Base-by-base conservation (phyloP, 2,797 vertebrate genomes). In the Scolopax rusticola region DNA sequence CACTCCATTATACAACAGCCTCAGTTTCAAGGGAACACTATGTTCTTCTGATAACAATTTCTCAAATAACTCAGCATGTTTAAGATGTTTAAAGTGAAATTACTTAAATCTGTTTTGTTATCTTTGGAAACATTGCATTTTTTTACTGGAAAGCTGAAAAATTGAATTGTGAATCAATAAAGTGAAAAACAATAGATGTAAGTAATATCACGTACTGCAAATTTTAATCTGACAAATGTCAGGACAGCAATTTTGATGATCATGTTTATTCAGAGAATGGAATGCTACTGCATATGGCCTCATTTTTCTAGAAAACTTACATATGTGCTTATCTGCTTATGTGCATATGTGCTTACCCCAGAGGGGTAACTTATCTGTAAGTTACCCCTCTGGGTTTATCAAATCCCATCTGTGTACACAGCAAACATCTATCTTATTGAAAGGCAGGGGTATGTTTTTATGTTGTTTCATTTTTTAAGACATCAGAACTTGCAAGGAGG, bases 31-130 rank as follows among this genome's bases (percentile, higher is more conserved):
- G 30, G 32, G 50, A 90, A 27, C 28, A 43, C 2, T 81, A 17
- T 53, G 18, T 64, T 93, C 53, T 85, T 92, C 43, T 65, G 38
- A 69, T 45, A 79, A 53, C 71, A 78, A 76, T 78, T 93, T 74
- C 40, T 93, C 40, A 73, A 87, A 81, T 12, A 75, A 60, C 24
- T 77, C 33, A 32, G 2, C 27, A 48, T 57, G 38, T 70, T 92
- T 84, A 82, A 84, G 32, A 74, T 30, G 8, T 75, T 82, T 85
- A 90, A 92, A 82, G 7, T 50, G 19, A 91, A 93, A 93, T 59
- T 65, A 73, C 33, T 88, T 84, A 80, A 33, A 63, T 67, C 9
- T 47, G 15, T 16, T 86, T 70, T 79, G 4, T 3, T 84, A 6
- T 80, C 11, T 79, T 83, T 64, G 23, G 28, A 91, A 87, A 53